Evolutionary conservation across 2,797 vertebrate species (phyloP).

Genomic region (Fratercula arctica): DNA sequence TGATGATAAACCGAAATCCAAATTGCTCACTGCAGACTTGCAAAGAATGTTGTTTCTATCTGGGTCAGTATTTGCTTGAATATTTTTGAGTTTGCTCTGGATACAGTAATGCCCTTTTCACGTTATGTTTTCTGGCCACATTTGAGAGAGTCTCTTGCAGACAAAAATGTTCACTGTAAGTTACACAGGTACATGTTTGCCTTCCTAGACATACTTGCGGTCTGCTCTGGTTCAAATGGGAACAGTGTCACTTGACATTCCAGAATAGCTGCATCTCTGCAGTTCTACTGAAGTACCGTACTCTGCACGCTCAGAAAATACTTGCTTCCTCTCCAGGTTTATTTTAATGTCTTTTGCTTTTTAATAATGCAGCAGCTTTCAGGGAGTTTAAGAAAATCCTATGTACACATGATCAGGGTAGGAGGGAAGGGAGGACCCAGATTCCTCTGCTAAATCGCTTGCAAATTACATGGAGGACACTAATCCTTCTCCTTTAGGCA

Average conservation of each 20-base stretch:
- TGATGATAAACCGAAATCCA: background rate
- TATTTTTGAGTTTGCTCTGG: conserved; percentile 18
- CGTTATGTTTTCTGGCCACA: background rate
- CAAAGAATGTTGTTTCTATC: conserved; percentile 19
- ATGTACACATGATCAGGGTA: background rate
- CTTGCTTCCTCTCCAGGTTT: background rate
- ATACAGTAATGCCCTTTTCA: background rate
- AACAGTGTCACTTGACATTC: background rate
- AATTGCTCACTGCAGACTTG: background rate
- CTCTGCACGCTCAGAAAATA: background rate
- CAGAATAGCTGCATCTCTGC: background rate
- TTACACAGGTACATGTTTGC: background rate
- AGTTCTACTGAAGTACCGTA: background rate
- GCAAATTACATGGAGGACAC: background rate
- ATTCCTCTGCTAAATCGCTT: background rate
- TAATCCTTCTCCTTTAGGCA: background rate
- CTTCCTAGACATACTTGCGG: background rate
- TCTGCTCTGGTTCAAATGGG: background rate
- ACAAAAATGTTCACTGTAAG: background rate
- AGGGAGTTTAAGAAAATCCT: background rate
- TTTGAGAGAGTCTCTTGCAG: background rate
- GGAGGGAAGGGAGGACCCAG: background rate
- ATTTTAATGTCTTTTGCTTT: background rate
- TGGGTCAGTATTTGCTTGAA: background rate
- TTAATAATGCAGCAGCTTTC: background rate